Evolutionary conservation across 2,888 invertebrate species (phyloP).

Genomic region (Abscondita cerata): DNA sequence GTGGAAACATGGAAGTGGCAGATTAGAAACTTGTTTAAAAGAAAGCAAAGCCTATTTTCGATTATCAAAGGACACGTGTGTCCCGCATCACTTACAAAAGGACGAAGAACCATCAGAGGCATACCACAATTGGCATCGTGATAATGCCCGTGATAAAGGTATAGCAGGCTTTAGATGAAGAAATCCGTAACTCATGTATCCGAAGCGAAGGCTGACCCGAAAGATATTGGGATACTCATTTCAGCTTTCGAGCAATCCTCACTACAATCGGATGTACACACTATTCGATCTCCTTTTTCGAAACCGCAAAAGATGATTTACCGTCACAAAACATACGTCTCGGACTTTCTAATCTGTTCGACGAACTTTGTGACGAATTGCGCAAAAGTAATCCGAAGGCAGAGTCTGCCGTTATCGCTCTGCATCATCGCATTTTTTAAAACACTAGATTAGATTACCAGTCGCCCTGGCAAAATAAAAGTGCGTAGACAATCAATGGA

Average conservation of each 20-base stretch:
- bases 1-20: constrained; percentile 44
- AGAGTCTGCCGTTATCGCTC: constrained; percentile 27
- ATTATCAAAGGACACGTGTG: constrained; percentile 37
- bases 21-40: constrained; percentile 39
- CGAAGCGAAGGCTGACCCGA: constrained; percentile 38
- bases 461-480: too few species aligned
- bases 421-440: constrained; percentile 28
- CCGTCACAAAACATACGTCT: too few species aligned
- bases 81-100: constrained; percentile 12
- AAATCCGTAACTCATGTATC: constrained; percentile 35
- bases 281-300: constrained; percentile 35
- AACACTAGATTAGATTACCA: constrained; percentile 27
- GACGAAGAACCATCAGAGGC: constrained; percentile 34
- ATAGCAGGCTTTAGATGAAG: constrained; percentile 38
- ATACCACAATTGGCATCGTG: constrained; percentile 36
- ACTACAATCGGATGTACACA: constrained; percentile 37
- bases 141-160: constrained; percentile 35
- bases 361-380: constrained; percentile 13
- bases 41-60: constrained; percentile 38
- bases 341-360: too few species aligned
- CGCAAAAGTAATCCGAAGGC: constrained; percentile 27
- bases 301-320: too few species aligned
- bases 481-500: too few species aligned
- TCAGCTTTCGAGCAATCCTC: constrained; percentile 40
- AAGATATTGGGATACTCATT: constrained; percentile 36